These are phyloP conservation scores for Probosciger aterrimus DNA, from an alignment of 2,113 vertebrate species.

Conservation along the genomic window DNA sequence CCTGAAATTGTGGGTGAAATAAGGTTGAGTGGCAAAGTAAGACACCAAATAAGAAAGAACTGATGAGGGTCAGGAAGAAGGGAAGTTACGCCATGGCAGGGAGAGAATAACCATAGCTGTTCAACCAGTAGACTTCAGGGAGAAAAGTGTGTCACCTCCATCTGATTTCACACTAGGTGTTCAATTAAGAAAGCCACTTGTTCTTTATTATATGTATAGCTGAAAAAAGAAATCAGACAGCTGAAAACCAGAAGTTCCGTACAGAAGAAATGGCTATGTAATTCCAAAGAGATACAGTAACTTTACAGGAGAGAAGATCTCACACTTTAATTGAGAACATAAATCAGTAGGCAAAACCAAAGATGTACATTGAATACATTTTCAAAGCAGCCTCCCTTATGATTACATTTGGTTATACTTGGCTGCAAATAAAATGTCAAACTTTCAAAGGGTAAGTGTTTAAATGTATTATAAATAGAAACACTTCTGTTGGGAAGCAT, in stretches of 20 bases:
- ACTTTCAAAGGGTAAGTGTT: background rate
- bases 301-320: background rate
- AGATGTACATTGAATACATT: background rate
- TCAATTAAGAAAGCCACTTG: background rate
- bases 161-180: background rate
- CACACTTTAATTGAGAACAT: background rate
- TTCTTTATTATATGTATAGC: background rate
- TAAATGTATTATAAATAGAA: background rate
- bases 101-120: background rate
- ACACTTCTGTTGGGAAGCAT: background rate
- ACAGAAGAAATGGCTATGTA: background rate
- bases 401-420: background rate
- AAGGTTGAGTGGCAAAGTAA: background rate
- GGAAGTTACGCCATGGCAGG: background rate
- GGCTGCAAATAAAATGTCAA: background rate
- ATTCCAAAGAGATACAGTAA: background rate
- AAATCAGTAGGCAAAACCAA: background rate
- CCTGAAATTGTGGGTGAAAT: background rate
- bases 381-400: background rate
- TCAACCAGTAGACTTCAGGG: background rate
- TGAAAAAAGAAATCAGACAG: background rate
- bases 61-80: background rate
- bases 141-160: background rate
- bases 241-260: background rate
- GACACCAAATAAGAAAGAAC: background rate